Conservation (phyloP, 2,888 invertebrate species). For the Iselma pallidipennis region DNA sequence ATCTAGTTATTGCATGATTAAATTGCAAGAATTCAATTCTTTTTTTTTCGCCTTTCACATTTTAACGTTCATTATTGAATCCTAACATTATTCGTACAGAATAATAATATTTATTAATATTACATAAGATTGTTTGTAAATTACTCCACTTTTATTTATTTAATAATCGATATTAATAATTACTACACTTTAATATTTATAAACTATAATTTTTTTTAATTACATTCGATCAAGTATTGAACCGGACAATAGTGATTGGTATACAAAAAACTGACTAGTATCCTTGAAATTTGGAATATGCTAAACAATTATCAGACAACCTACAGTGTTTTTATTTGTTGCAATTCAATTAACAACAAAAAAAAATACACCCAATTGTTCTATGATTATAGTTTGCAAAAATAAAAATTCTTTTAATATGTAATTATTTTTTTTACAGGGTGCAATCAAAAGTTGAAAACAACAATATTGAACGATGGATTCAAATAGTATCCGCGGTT, state of each 20-base stretch:
- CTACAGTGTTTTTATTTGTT: constrained; percentile 19
- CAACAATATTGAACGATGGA: constrained; percentile 35
- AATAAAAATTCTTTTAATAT: constrained; percentile 22
- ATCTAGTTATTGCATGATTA: too few relatives aligned
- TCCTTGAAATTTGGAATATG: not conserved
- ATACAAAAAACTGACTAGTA: not conserved
- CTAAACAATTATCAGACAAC: not conserved
- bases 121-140: too few relatives aligned
- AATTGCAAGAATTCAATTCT: too few relatives aligned
- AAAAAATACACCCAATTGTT: not conserved
- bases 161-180: too few relatives aligned
- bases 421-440: constrained; percentile 28
- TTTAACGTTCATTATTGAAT: too few relatives aligned
- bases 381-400: constrained; percentile 7
- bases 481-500: constrained; percentile 46
- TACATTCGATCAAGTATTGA: not conserved
- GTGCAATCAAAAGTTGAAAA: constrained; percentile 33
- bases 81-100: too few relatives aligned
- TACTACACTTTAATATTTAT: too few relatives aligned
- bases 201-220: not conserved
- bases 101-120: too few relatives aligned
- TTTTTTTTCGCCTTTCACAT: too few relatives aligned
- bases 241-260: not conserved
- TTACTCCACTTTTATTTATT: too few relatives aligned
- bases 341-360: constrained; percentile 1